Evolutionary conservation across 2,113 vertebrate genomes (phyloP).

Genomic region (Numida meleagris): DNA sequence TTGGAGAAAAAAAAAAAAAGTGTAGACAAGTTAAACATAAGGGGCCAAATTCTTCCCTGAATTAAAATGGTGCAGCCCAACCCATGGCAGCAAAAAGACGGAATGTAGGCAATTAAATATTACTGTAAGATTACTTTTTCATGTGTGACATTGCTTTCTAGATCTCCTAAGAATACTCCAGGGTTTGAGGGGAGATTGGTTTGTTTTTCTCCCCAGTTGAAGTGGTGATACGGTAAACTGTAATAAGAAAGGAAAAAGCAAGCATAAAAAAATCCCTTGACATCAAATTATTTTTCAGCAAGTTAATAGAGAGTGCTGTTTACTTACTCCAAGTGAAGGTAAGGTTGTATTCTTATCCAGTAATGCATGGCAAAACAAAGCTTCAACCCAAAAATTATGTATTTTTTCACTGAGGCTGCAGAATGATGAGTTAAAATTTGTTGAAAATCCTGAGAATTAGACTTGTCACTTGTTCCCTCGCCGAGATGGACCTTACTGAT

Average conservation of each 20-base stretch:
- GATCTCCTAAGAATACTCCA: not conserved
- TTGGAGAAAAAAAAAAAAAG: not conserved
- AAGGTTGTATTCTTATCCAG: not conserved
- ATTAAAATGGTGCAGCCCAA: not conserved
- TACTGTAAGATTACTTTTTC: slow-evolving; percentile 40
- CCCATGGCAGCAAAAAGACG: not conserved
- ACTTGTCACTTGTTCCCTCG: not conserved
- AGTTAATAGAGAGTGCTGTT: slow-evolving; percentile 28
- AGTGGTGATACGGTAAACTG: not conserved
- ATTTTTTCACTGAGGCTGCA: slow-evolving; percentile 11
- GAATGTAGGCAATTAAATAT: slow-evolving; percentile 34
- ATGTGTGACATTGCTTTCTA: slow-evolving; percentile 38
- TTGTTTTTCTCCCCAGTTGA: slow-evolving; percentile 21
- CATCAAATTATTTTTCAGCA: slow-evolving; percentile 60
- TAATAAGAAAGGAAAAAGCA: slow-evolving; percentile 49
- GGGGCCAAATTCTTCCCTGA: not conserved
- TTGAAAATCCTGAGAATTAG: not conserved
- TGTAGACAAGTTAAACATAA: not conserved
- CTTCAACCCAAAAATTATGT: not conserved
- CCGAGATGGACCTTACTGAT: not conserved
- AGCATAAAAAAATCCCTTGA: slow-evolving; percentile 2
- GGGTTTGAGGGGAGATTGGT: not conserved
- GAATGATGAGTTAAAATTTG: not conserved
- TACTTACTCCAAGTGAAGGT: not conserved
- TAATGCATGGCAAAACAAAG: not conserved